phyloP scores from a whole-genome alignment of 2,797 vertebrate species.

The Diplodus puntazzo region DNA sequence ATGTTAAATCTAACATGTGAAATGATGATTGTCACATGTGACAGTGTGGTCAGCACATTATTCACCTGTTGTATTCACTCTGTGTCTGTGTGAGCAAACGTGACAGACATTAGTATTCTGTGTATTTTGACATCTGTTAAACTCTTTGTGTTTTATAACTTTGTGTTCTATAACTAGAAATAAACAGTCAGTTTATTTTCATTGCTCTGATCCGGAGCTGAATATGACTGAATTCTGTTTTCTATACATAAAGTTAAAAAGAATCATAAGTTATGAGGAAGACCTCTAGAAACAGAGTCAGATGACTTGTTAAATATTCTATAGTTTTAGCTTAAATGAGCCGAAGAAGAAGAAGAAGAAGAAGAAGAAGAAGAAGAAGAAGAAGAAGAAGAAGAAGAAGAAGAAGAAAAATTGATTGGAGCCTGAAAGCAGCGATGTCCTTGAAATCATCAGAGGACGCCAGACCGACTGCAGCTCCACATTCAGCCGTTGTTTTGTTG shows the following conservation, averaged over 20 bases:
- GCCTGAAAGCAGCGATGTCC: slow-evolving; percentile 61
- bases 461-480: slow-evolving; percentile 53
- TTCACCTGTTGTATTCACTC: too few species aligned
- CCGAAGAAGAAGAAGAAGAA: background rate
- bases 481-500: slow-evolving; percentile 52
- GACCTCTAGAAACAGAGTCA: slow-evolving; percentile 2
- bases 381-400: slow-evolving; percentile 27
- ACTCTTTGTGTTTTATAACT: background rate
- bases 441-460: slow-evolving; percentile 64
- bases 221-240: background rate
- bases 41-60: too few species aligned
- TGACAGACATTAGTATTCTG: background rate
- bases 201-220: background rate
- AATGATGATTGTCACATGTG: too few species aligned
- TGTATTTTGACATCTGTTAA: background rate
- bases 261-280: background rate
- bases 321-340: slow-evolving; percentile 8
- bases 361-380: background rate
- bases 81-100: too few species aligned
- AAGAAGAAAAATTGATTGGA: slow-evolving; percentile 56
- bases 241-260: background rate
- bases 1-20: too few species aligned
- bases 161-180: too few species aligned
- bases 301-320: slow-evolving; percentile 24
- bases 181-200: background rate